phyloP scores from a whole-genome alignment of 2,888 invertebrate species.

The Druceiella hillmani region DNA sequence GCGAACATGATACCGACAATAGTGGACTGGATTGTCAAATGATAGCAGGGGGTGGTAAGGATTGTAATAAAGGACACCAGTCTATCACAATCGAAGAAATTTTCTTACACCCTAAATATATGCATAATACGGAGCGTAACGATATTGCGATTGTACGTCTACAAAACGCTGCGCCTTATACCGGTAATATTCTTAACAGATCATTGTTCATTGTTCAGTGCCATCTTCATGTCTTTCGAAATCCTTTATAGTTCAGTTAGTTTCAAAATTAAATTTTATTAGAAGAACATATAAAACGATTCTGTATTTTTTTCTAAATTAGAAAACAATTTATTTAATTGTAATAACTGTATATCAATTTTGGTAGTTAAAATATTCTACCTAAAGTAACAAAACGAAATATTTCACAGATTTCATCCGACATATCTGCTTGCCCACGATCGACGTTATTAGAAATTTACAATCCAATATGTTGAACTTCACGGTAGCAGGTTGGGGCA shows the following conservation, averaged over 20 bases:
- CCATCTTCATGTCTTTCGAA: too few species aligned
- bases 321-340: too few species aligned
- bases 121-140: slow-evolving; percentile 27
- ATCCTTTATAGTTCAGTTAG: too few species aligned
- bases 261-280: too few species aligned
- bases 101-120: slow-evolving; percentile 40
- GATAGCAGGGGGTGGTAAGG: slow-evolving; percentile 29
- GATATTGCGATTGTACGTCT: slow-evolving; percentile 48
- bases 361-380: too few species aligned
- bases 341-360: too few species aligned
- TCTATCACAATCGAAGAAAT: slow-evolving; percentile 35
- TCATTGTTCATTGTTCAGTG: too few species aligned
- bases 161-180: slow-evolving; percentile 32
- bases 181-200: too few species aligned
- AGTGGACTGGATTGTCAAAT: slow-evolving; percentile 35
- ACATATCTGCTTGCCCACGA: slow-evolving; percentile 36
- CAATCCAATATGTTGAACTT: slow-evolving; percentile 24
- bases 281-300: too few species aligned
- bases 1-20: slow-evolving; percentile 42
- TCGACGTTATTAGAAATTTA: slow-evolving; percentile 27
- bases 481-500: slow-evolving; percentile 50
- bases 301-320: slow-evolving; percentile 5
- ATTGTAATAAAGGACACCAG: slow-evolving; percentile 38
- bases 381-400: too few species aligned
- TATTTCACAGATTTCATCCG: slow-evolving; percentile 41